A percentile compares a stretch with the other conserved stretches of the same genome.
Conservation (phyloP, 2,797 vertebrate genomes). For the Buceros bicornis region DNA sequence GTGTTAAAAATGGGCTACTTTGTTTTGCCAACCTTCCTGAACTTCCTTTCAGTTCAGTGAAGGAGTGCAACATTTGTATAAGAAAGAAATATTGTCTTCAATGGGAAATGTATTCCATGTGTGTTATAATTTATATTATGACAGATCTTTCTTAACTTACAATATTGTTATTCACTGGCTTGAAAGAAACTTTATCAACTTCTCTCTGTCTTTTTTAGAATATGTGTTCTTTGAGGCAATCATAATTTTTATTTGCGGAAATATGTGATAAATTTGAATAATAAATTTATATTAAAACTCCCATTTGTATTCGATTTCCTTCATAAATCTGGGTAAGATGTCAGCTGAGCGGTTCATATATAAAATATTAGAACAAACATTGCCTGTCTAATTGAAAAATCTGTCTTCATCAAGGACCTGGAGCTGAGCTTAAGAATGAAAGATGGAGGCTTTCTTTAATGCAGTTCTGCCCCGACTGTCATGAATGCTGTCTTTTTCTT, state of each 20-base stretch:
- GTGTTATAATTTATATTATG: constrained; percentile 84
- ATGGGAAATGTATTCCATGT: constrained; percentile 86
- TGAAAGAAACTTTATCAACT: constrained; percentile 73
- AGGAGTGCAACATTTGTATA: constrained; percentile 82
- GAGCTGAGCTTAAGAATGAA: constrained; percentile 65
- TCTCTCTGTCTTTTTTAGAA: constrained; percentile 47
- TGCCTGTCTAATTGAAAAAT: constrained; percentile 79
- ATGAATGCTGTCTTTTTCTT: constrained; percentile 58
- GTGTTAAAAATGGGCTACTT: constrained; percentile 82
- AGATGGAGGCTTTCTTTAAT: constrained; percentile 63
- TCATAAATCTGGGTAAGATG: constrained; percentile 75
- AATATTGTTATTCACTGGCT: constrained; percentile 79
- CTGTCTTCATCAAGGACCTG: constrained; percentile 65
- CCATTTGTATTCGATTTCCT: constrained; percentile 76
- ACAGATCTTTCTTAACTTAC: constrained; percentile 80
- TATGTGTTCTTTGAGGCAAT: constrained; percentile 60
- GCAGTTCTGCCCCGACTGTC: constrained; percentile 36
- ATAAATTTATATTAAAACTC: constrained; percentile 80
- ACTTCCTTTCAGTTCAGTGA: constrained; percentile 81
- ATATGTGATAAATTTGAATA: constrained; percentile 78
- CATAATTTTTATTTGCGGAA: constrained; percentile 75
- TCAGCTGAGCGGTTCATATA: constrained; percentile 59
- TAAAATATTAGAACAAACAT: constrained; percentile 79
- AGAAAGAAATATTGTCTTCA: constrained; percentile 87
- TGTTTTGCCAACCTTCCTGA: constrained; percentile 84